Percentiles rank a stretch among this genome's conserved stretches.
Evolutionary conservation across 2,113 vertebrate genomes (phyloP).

Genomic region (Perca fluviatilis): DNA sequence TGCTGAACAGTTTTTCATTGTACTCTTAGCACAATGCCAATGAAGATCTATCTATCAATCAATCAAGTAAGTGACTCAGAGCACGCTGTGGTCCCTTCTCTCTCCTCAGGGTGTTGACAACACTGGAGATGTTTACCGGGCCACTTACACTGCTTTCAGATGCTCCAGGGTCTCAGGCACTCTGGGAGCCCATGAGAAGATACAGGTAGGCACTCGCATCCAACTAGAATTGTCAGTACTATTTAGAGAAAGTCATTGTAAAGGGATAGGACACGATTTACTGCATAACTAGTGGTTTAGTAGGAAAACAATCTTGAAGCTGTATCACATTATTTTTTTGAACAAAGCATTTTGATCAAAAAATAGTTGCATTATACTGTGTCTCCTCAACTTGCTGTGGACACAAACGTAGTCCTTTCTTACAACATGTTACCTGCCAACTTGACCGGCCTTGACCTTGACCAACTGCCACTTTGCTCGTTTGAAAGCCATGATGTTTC

Average conservation of each 20-base stretch:
- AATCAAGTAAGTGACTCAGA: neutral
- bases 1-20: too few relatives aligned
- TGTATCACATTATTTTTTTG: too few relatives aligned
- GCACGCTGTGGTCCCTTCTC: slow-evolving; percentile 24
- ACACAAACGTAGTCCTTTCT: too few relatives aligned
- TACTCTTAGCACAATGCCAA: too few relatives aligned
- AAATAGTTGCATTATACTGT: too few relatives aligned
- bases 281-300: neutral
- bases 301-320: neutral
- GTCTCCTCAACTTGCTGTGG: too few relatives aligned
- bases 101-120: slow-evolving; percentile 88
- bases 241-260: neutral
- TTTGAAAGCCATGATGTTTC: too few relatives aligned
- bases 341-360: too few relatives aligned
- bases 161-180: slow-evolving; percentile 89
- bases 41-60: too few relatives aligned
- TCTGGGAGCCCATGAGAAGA: slow-evolving; percentile 84
- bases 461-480: too few relatives aligned
- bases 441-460: too few relatives aligned
- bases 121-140: slow-evolving; percentile 89
- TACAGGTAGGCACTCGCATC: slow-evolving; percentile 83
- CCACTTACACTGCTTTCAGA: slow-evolving; percentile 91
- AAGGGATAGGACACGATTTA: neutral
- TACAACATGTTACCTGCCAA: neutral
- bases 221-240: neutral